A percentile compares a stretch with the other conserved stretches of the same genome.
Evolutionary conservation across 92 coral and sea anemone species (phyloP).

Genomic region (Porites divaricata): DNA sequence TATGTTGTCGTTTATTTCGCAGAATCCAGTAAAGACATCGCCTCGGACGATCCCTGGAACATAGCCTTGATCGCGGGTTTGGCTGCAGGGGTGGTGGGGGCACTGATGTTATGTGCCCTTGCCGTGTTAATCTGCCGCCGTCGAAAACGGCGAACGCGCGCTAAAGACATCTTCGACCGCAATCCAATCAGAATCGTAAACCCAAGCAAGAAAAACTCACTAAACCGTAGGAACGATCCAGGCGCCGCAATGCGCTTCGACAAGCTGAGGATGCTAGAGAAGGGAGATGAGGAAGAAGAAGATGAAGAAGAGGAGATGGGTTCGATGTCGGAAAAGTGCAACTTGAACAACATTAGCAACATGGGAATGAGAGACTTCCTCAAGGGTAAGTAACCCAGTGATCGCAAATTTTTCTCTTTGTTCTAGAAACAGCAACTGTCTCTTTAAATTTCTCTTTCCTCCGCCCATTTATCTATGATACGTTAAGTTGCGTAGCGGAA

Average conservation of each 20-base stretch:
- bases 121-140: constrained; percentile 70
- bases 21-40: constrained; percentile 18
- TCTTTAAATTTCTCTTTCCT: too few relatives aligned
- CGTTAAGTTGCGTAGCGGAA: too few relatives aligned
- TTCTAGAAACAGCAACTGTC: background rate
- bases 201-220: constrained; percentile 83
- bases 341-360: constrained; percentile 62
- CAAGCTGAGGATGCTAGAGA: constrained; percentile 51
- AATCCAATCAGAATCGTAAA: constrained; percentile 84
- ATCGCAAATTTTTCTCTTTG: background rate
- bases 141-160: constrained; percentile 53
- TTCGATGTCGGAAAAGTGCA: constrained; percentile 34
- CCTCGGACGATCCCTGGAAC: constrained; percentile 5
- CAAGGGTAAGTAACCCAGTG: constrained; percentile 26
- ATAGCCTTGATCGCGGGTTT: constrained; percentile 46
- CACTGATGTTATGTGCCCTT: constrained; percentile 61
- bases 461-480: too few relatives aligned
- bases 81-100: constrained; percentile 64
- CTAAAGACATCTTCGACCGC: constrained; percentile 41
- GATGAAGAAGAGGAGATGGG: constrained; percentile 63
- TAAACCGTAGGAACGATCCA: constrained; percentile 74
- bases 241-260: constrained; percentile 50
- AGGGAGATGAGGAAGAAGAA: constrained; percentile 52
- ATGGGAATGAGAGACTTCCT: constrained; percentile 59
- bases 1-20: background rate